Conservation (phyloP, 1,140 invertebrate genomes). For the Bombus affinis region DNA sequence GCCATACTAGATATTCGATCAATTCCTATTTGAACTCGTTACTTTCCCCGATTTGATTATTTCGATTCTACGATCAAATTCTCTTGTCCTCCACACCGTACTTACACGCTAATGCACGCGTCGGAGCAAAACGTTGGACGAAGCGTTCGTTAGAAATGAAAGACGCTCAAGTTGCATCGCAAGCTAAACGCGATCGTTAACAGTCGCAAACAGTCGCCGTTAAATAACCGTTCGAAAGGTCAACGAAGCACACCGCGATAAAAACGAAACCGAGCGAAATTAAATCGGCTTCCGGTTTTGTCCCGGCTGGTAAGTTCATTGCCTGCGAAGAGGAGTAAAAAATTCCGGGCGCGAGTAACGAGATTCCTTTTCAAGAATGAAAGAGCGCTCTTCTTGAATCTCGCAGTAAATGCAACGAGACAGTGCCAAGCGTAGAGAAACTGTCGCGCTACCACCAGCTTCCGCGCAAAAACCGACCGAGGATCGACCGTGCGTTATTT, state of each 20-base stretch:
- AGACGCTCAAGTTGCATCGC: background rate
- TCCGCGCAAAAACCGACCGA: background rate
- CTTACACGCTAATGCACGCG: too few species aligned
- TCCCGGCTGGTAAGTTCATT: conserved; percentile 24
- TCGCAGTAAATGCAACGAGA: background rate
- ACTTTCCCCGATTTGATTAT: too few species aligned
- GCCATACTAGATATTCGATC: too few species aligned
- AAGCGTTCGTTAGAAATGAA: background rate
- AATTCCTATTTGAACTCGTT: too few species aligned
- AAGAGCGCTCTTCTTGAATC: background rate
- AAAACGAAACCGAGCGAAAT: background rate
- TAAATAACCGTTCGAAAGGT: background rate
- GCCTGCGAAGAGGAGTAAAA: conserved; percentile 7
- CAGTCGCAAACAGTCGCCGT: background rate
- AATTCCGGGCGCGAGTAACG: conserved; percentile 11
- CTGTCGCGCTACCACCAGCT: background rate
- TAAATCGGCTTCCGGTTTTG: conserved; percentile 37
- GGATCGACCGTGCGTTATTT: background rate
- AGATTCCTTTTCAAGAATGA: conserved; percentile 41
- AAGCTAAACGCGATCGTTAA: background rate
- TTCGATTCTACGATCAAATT: too few species aligned
- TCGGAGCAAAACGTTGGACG: too few species aligned
- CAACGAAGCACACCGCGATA: background rate
- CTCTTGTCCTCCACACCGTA: too few species aligned
- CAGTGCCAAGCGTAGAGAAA: conserved; percentile 28